These are phyloP conservation scores for Glaucopsyche alexis DNA, from an alignment of 2,888 invertebrate species.

Conservation along the genomic window DNA sequence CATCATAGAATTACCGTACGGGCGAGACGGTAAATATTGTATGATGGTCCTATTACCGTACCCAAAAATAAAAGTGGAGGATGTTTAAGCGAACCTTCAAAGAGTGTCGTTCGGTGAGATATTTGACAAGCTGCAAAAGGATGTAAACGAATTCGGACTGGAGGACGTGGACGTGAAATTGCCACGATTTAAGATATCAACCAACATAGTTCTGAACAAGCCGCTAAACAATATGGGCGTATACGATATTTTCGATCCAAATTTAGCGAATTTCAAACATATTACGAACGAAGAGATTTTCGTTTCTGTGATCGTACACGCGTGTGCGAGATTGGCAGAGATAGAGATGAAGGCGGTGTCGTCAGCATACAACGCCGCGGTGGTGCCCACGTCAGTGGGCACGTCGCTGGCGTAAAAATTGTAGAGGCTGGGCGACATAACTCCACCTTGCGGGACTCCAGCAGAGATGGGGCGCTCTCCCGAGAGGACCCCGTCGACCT, in stretches of 20 bases:
- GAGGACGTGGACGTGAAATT: conserved; percentile 82
- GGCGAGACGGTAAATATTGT: conserved; percentile 73
- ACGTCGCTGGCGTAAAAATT: too few relatives aligned
- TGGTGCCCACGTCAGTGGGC: too few relatives aligned
- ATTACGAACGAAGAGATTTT: conserved; percentile 78
- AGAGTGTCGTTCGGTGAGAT: conserved; percentile 70
- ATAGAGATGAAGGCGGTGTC: conserved; percentile 85
- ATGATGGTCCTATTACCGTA: conserved; percentile 84
- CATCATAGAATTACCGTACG: conserved; percentile 85
- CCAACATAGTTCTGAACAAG: conserved; percentile 80
- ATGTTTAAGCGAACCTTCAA: conserved; percentile 77
- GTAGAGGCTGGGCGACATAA: too few relatives aligned
- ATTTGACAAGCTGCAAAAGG: conserved; percentile 68
- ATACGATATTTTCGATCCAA: conserved; percentile 81
- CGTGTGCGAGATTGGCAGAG: too few relatives aligned
- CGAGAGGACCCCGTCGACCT: too few relatives aligned
- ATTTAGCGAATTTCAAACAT: conserved; percentile 76
- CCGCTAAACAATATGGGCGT: conserved; percentile 83
- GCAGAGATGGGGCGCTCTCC: too few relatives aligned
- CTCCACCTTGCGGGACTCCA: too few relatives aligned
- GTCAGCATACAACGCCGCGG: conserved; percentile 72
- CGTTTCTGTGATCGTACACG: conserved; percentile 83
- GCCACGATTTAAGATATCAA: conserved; percentile 82
- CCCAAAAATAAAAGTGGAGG: conserved; percentile 67
- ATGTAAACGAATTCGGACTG: conserved; percentile 72